These are phyloP conservation scores for Limonius californicus DNA, from an alignment of 1,140 invertebrate genomes.

Conservation along the genomic window DNA sequence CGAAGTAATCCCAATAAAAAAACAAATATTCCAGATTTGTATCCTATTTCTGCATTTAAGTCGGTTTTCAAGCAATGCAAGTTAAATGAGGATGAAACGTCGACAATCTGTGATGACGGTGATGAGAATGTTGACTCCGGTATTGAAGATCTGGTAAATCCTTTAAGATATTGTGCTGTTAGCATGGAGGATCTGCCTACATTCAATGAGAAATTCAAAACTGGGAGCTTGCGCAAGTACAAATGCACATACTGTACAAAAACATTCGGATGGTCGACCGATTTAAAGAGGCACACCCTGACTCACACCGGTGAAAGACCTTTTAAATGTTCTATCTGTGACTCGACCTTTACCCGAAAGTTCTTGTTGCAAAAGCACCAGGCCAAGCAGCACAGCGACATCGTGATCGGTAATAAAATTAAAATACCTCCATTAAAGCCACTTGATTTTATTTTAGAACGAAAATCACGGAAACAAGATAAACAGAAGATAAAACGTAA, in stretches of 20 bases:
- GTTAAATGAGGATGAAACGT: constrained; percentile 1
- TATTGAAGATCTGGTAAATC: constrained; percentile 26
- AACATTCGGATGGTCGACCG: constrained; percentile 46
- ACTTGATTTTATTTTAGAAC: constrained; percentile 11
- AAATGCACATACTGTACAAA: constrained; percentile 40
- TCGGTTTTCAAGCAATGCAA: constrained; percentile 7
- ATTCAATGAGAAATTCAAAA: background rate
- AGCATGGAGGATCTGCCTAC: constrained; percentile 29
- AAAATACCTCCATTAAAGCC: constrained; percentile 22
- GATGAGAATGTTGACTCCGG: constrained; percentile 22
- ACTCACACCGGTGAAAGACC: constrained; percentile 25
- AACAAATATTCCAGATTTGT: constrained; percentile 20
- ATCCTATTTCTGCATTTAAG: constrained; percentile 16
- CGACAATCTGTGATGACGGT: constrained; percentile 7
- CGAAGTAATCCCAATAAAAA: constrained; percentile 19
- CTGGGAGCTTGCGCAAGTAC: constrained; percentile 29
- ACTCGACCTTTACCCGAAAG: constrained; percentile 38
- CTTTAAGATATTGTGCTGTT: constrained; percentile 38
- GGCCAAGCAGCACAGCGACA: constrained; percentile 32
- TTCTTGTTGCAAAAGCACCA: constrained; percentile 47
- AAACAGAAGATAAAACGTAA: constrained; percentile 24
- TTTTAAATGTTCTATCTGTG: constrained; percentile 25
- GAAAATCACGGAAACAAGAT: constrained; percentile 24
- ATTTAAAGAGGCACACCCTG: constrained; percentile 36
- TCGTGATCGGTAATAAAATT: constrained; percentile 10